These are phyloP conservation scores for Valencia hispanica DNA, from an alignment of 2,797 vertebrate species.

Conservation along the genomic window DNA sequence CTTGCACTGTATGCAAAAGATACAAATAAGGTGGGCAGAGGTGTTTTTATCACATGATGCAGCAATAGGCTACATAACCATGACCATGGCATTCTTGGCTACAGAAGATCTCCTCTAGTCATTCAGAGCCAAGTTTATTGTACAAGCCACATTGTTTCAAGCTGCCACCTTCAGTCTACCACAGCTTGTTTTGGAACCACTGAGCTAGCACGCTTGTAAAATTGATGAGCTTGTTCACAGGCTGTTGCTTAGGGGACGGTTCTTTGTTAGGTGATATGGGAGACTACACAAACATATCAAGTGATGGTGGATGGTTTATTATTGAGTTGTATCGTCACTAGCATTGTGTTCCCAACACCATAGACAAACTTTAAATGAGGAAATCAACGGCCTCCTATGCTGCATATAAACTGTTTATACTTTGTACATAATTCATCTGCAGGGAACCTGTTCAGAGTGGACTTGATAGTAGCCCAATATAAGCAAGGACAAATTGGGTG, in stretches of 20 bases:
- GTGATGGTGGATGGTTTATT: conserved; percentile 35
- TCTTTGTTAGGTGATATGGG: conserved; percentile 71
- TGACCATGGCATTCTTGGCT: not conserved
- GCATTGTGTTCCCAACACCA: conserved; percentile 8
- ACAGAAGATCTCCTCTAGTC: not conserved
- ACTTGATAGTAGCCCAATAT: conserved; percentile 23
- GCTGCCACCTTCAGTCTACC: conserved; percentile 22
- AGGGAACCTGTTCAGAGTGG: conserved; percentile 15
- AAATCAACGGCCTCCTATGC: conserved; percentile 13
- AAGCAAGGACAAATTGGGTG: conserved; percentile 1
- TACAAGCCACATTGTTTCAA: conserved; percentile 20
- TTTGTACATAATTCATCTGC: conserved; percentile 41
- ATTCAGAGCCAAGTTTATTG: conserved; percentile 34
- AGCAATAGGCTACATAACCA: conserved; percentile 1
- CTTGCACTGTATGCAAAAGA: not conserved
- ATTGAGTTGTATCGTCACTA: conserved; percentile 19
- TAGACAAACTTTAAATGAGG: conserved; percentile 27
- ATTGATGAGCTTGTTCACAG: conserved; percentile 72
- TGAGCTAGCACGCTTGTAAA: conserved; percentile 63
- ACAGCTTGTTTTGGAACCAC: conserved; percentile 68
- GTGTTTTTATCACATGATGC: not conserved
- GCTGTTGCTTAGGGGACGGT: conserved; percentile 68
- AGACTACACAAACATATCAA: conserved; percentile 57
- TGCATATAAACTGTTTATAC: conserved; percentile 46
- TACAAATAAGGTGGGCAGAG: conserved; percentile 21